Evolutionary conservation across 2,888 invertebrate species (phyloP), one percentile per base, ranked within the genome.

Genomic region (Luperina testacea): DNA sequence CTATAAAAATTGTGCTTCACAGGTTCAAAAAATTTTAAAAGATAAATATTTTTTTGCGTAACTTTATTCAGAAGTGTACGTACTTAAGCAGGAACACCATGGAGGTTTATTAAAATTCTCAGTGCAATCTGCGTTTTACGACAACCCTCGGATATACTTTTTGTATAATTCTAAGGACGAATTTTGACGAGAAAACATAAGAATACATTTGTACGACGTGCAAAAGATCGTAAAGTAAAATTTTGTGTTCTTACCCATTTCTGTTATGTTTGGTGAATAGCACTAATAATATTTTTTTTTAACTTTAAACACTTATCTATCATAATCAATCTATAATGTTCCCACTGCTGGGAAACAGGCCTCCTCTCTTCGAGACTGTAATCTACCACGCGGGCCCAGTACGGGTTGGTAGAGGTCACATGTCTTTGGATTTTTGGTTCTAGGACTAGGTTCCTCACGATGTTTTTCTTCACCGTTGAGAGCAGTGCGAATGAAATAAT

Each of bases 91-190:
- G 85, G 79, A 84, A 81, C 82, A 77, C 81, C 85, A 83, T 81
- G 74, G 80, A 80, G 82, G 89, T 90, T 92, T 92, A 93, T 93
- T 93, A 93, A 93, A 93, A 93, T 92, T 92, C 91, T 89, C 90
- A 85, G 79, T 90, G 91, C 92, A 92, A 93, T 93, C 91, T 91
- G 90, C 90, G 90, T 92, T 93, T 93, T 92, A 93, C 90, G 92
- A 89, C 88, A 75, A 77, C 77, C 81, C 77, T 87, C 80, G 89
- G 88, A 90, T 91, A 92, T 88, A 87, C 88, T 89, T 89, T 89
- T 88, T 89, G 88, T 91, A 89, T 93, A 92, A 92, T 93, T 91
- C 88, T 84, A 82, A 84, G 82, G 86, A 84, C 67, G 83, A 90
- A 91, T 90, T 91, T 90, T 91, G 90, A 91, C 88, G 89, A 87